These are phyloP conservation scores for Aotus griseimembra DNA, from an alignment of 2,797 vertebrate species.

Conservation along the genomic window DNA sequence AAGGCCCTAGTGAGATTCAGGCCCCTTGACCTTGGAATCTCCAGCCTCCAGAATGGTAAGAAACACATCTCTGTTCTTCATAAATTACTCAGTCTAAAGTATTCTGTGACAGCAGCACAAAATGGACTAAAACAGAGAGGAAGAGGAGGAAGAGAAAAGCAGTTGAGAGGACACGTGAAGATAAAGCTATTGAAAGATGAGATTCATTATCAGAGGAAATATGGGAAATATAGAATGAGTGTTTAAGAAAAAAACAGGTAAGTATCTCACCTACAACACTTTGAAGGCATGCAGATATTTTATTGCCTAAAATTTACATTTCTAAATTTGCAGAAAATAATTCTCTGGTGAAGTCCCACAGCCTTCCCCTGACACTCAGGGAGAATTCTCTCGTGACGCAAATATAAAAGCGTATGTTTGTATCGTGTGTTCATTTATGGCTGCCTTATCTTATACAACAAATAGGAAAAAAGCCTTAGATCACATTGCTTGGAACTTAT, in stretches of 20 bases:
- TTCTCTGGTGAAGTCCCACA: neutral
- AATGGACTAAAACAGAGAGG: neutral
- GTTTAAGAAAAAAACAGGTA: neutral
- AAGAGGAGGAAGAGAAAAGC: neutral
- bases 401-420: neutral
- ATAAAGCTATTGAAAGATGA: neutral
- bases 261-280: neutral
- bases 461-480: neutral
- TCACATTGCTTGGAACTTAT: neutral
- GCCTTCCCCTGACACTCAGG: neutral
- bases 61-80: neutral
- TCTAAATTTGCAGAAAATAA: neutral
- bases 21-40: neutral
- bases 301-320: slow-evolving; percentile 15
- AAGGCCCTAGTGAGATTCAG: neutral
- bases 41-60: neutral
- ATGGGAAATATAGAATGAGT: neutral
- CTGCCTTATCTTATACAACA: neutral
- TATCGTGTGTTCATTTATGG: neutral
- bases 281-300: neutral
- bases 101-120: neutral
- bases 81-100: neutral
- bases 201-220: neutral
- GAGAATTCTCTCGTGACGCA: neutral
- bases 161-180: neutral